Evolutionary conservation across 2,797 vertebrate genomes (phyloP).

Genomic region (Euthynnus affinis): DNA sequence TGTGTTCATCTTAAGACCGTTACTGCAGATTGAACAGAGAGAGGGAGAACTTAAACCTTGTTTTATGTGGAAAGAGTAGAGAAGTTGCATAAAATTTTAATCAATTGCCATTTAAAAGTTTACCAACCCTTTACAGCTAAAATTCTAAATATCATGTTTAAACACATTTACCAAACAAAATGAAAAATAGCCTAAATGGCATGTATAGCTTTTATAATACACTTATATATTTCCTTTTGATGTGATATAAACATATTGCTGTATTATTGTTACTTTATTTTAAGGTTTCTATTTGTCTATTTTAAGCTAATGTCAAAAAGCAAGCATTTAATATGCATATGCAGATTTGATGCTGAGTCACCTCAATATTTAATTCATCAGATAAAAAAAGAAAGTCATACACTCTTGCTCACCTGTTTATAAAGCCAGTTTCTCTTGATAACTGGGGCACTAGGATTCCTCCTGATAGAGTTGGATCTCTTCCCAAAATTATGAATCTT

Average conservation of each 20-base stretch:
- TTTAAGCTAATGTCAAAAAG: not conserved
- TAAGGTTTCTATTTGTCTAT: not conserved
- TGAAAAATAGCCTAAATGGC: not conserved
- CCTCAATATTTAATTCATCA: not conserved
- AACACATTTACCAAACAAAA: slow-evolving; percentile 3
- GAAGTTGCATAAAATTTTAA: not conserved
- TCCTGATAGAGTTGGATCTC: slow-evolving; percentile 97
- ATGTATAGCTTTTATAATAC: not conserved
- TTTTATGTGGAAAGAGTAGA: not conserved
- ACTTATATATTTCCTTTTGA: not conserved
- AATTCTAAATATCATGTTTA: not conserved
- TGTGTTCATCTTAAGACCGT: slow-evolving; percentile 32
- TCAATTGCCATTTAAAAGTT: not conserved
- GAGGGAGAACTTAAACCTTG: not conserved
- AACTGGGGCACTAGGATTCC: slow-evolving; percentile 95
- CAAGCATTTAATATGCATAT: not conserved
- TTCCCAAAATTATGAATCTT: slow-evolving; percentile 99
- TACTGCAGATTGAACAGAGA: slow-evolving; percentile 11
- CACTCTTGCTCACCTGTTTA: slow-evolving; percentile 90
- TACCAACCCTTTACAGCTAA: too few species aligned
- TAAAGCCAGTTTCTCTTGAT: slow-evolving; percentile 96
- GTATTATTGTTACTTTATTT: not conserved
- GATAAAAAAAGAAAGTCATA: not conserved
- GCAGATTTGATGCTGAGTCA: not conserved
- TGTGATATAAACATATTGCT: not conserved